Evolutionary conservation across 2,888 invertebrate species (phyloP).

Genomic region (Leistus spinibarbis): DNA sequence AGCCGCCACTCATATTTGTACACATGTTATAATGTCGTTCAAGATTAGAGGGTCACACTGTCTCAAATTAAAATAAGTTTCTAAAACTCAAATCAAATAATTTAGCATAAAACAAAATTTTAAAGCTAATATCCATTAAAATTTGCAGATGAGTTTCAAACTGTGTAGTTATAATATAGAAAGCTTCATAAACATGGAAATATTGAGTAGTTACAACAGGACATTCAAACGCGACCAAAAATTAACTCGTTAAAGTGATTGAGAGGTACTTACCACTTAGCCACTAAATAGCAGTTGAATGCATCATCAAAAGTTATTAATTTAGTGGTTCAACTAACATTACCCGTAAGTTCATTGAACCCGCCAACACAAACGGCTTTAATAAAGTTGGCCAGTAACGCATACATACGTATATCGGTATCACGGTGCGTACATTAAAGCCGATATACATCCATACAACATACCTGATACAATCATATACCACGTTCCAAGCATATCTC

Average conservation of each 20-base stretch:
- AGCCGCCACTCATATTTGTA: too few relatives aligned
- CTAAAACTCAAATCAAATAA: too few relatives aligned
- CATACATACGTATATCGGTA: too few relatives aligned
- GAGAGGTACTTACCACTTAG: background rate
- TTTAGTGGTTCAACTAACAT: background rate
- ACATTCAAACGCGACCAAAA: background rate
- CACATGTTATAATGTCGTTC: too few relatives aligned
- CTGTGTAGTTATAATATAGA: too few relatives aligned
- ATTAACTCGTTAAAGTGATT: background rate
- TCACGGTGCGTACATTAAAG: background rate
- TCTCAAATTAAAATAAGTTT: too few relatives aligned
- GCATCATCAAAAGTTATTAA: background rate
- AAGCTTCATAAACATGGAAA: too few relatives aligned
- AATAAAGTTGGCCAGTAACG: background rate
- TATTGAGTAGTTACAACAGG: too few relatives aligned
- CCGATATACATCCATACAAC: background rate
- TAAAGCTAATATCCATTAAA: too few relatives aligned
- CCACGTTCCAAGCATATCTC: background rate
- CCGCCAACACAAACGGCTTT: background rate
- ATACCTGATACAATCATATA: background rate
- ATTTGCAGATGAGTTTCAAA: too few relatives aligned
- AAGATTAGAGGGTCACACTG: too few relatives aligned
- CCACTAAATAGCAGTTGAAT: background rate
- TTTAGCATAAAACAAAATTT: too few relatives aligned
- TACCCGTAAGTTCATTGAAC: background rate